Base-by-base conservation (phyloP, 2,888 invertebrate genomes). In the Tholera decimalis region DNA sequence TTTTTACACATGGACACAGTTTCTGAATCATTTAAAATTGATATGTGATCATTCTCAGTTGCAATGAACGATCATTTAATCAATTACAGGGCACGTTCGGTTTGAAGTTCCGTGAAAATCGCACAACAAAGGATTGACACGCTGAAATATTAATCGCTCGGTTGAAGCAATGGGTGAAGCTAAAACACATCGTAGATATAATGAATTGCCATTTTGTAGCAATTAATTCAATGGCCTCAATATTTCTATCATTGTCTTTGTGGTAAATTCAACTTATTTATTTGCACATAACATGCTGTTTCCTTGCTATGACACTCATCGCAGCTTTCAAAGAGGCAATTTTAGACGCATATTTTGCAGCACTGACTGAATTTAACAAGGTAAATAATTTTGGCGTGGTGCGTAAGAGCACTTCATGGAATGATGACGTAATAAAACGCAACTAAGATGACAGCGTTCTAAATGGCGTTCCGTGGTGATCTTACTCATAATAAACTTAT, bases 71-170 rank as follows among this genome's bases (percentile, higher is more conserved):
- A 65, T 64, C 81, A 51, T 83, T 83, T 72, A 70, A 73, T 72
- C 80, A 86, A 88, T 85, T 84, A 87, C 77, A 85, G 79, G 77
- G 82, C 65, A 69, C 30, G 53, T 46, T 51, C 47, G 64, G 68
- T 83, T 80, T 77, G 71, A 80, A 71, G 53, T 73, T 67, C 61
- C 56, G 20, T 72, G 64, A 73, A 82, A 71, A 61, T 70, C 56
- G 35, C 35, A 75, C 61, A 63, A 73, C 70, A 83, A 83, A 82
- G 77, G 66, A 63, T 57, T 64, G 59, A 55, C 60, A 61, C 60
- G 61, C 24, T 72, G 51, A 71, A 58, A 72, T 73, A 71, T 64
- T 81, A 69, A 74, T 35, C 24, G 44, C 26, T 20, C 51, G 41
- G 28, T 22, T 41, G 9, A 73, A 44, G 35, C 33, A 51, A 22